A percentile compares a stretch with the other conserved stretches of the same genome.
These are phyloP conservation scores for Neodon shergylaensis DNA, from an alignment of 2,113 vertebrate genomes.

Conservation along the genomic window DNA sequence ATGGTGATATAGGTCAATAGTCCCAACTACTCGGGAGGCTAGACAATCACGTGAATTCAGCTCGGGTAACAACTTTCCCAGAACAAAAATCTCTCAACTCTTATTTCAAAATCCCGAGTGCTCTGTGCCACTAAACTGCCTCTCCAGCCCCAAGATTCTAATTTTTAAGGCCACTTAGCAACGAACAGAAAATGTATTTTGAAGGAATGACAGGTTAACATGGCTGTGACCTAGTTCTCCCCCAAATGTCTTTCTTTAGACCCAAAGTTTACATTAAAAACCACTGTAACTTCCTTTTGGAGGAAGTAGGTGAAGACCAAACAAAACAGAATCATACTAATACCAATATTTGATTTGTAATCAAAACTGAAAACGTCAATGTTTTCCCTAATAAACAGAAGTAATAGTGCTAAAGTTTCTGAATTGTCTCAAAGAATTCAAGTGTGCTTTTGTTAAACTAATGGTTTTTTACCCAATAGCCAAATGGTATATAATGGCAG, in stretches of 20 bases:
- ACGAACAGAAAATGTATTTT: neutral
- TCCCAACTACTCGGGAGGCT: neutral
- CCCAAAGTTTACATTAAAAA: slow-evolving; percentile 30
- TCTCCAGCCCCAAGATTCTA: neutral
- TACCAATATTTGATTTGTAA: neutral
- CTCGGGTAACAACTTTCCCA: neutral
- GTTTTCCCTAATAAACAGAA: slow-evolving; percentile 4
- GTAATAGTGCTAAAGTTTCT: neutral
- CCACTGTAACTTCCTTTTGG: neutral
- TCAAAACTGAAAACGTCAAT: neutral
- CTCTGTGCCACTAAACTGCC: neutral
- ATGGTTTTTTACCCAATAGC: neutral
- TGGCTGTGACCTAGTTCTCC: neutral
- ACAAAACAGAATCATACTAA: neutral
- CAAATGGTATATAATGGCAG: neutral
- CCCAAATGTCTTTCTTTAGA: neutral
- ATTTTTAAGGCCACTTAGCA: neutral
- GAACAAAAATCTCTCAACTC: neutral
- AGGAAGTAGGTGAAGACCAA: neutral
- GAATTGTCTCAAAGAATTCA: neutral
- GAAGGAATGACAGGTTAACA: neutral
- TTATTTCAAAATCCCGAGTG: neutral
- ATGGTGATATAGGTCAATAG: neutral
- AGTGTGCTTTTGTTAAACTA: neutral
- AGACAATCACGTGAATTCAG: neutral